Evolutionary conservation across 2,888 invertebrate genomes (phyloP), one percentile per base, ranked within the genome.

Genomic region (Xanthia icteritia): DNA sequence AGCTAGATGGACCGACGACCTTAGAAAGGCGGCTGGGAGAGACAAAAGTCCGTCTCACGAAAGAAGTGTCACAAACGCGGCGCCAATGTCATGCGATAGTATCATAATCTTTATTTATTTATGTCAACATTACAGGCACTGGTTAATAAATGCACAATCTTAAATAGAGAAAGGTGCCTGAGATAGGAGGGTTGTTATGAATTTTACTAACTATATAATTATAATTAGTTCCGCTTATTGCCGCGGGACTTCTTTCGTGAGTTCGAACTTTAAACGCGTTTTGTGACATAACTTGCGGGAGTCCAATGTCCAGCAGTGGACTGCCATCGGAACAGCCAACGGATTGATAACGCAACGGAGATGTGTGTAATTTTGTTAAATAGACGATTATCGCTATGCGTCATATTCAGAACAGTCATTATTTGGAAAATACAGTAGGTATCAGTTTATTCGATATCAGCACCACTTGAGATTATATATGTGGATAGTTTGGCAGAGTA

Each of bases 381-480:
- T 27, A 36, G 5, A 27, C 36, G n/a, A 51, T 13, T 27, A 27
- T n/a, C 15, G 13, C n/a, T 66, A 77, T 77, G 82, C 51, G 78
- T 82, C 78, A 79, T 65, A 45, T 51, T 51, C 42, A 42, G 42
- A 76, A 58, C 56, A 82, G 20, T 65, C 8, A 76, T 45, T 81
- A 81, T 58, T 65, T 82, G 77, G 27, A 58, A 76, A 79, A 77
- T 76, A 58, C 51, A 42, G 31, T 51, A 51, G 51, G 36, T 64
- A 36, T 2, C 2, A 1, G 31, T 31, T 2, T 17, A 51, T 58
- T 58, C 27, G 15, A 58, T 58, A 82, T 79, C 82, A 42, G 58
- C 77, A 36, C 51, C 23, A 65, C 64, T 79, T 82, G 36, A 77
- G 78, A 79, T 79, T 36, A 79, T 82, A 78, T 77, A 79, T 31